A percentile compares a stretch with the other conserved stretches of the same genome.
phyloP scores from a whole-genome alignment of 2,888 invertebrate species.

The Cosmia trapezina region DNA sequence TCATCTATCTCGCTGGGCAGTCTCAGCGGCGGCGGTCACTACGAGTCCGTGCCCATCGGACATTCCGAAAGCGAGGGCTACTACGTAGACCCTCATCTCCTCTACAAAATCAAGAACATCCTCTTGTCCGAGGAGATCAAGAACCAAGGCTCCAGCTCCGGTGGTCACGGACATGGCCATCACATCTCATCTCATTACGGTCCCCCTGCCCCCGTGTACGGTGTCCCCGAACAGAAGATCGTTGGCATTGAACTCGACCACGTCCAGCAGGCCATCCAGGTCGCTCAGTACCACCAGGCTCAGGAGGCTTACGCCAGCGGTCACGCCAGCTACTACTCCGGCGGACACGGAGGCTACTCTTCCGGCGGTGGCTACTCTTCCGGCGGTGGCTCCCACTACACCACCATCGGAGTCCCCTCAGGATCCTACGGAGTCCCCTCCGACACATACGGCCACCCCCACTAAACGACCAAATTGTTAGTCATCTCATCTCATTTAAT shows the following conservation, averaged over 20 bases:
- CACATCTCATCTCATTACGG: slow-evolving; percentile 93
- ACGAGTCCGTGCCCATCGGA: slow-evolving; percentile 94
- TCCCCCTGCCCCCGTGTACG: slow-evolving; percentile 92
- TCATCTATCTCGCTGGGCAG: slow-evolving; percentile 91
- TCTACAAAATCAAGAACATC: slow-evolving; percentile 96
- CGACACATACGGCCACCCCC: slow-evolving; percentile 86
- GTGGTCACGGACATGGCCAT: slow-evolving; percentile 85
- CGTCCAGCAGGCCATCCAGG: slow-evolving; percentile 96
- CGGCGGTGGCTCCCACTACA: slow-evolving; percentile 74
- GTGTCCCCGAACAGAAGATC: slow-evolving; percentile 92
- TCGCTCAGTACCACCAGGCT: slow-evolving; percentile 95
- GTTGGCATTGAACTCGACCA: slow-evolving; percentile 96
- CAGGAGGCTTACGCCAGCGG: slow-evolving; percentile 88
- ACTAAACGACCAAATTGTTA: slow-evolving; percentile 81
- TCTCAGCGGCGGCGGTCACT: slow-evolving; percentile 93
- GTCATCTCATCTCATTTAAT: slow-evolving; percentile 86
- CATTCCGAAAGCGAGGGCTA: slow-evolving; percentile 94
- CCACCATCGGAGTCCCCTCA: slow-evolving; percentile 85
- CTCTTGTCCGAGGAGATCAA: slow-evolving; percentile 94
- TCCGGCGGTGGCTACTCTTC: slow-evolving; percentile 65
- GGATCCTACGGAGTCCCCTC: slow-evolving; percentile 89
- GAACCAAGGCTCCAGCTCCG: slow-evolving; percentile 87
- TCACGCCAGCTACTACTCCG: slow-evolving; percentile 80
- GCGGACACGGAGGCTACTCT: slow-evolving; percentile 74
- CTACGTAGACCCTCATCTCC: slow-evolving; percentile 94